Evolutionary conservation across 2,113 vertebrate genomes (phyloP), one percentile per base, ranked within the genome.

Genomic region (Bambusicola thoracicus): DNA sequence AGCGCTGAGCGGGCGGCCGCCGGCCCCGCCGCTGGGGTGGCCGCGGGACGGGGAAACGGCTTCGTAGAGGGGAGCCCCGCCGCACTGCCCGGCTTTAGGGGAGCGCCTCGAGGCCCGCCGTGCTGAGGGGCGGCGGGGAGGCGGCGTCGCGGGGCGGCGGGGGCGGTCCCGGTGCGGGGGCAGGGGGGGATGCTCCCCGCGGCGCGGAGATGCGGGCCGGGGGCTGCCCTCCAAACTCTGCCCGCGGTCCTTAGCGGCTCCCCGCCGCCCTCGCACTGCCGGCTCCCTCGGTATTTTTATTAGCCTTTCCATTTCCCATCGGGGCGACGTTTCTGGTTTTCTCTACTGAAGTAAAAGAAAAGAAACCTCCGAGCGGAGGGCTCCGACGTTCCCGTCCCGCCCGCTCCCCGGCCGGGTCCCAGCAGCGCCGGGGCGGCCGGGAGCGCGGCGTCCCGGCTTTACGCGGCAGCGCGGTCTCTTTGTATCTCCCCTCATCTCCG

Each of bases 401-500:
- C 25, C 49, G 25, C 8, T 29, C 27, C 25, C 70, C 41, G 56
- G 17, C 59, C 41, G 4, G 11, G 51, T 53, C 25, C 77, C 78
- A n/a, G 87, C 81, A 38, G 66, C 87, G 53, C 62, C 78, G 58
- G 80, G 29, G 27, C 27, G 15, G 14, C 78, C 90, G 76, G 78
- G 88, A 91, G 83, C 88, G 44, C 84, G 89, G 89, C 92, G 97
- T 89, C 92, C 89, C 76, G 91, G 96, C 97, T 98, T 97, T 97
- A 92, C 98, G 98, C 97, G 96, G 97, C 97, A 89, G 93, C 85
- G 81, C 91, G 88, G 88, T 96, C 93, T 84, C 96, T 96, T 91
- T 55, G 91, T 97, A 96, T 97, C 96, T 93, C 96, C 96, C 79
- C 49, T 84, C 96, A 96, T 97, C 97, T 98, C 97, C 91, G 97